Percentiles rank a stretch among this genome's conserved stretches.
Evolutionary conservation across 1,140 invertebrate species (phyloP).

Genomic region (Trinorchestia longiramus): DNA sequence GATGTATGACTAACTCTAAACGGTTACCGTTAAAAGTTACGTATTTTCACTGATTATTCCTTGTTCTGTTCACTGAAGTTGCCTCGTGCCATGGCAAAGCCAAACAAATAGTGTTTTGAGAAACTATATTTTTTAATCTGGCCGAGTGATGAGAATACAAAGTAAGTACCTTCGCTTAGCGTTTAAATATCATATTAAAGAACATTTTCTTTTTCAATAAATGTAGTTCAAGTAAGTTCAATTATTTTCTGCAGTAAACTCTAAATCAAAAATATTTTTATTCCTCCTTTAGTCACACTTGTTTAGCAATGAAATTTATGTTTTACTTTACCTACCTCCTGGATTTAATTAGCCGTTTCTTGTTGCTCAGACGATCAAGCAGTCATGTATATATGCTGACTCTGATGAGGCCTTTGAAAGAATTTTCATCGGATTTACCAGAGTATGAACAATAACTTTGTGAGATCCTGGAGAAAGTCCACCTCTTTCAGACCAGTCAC

Average conservation of each 20-base stretch:
- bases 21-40: not conserved
- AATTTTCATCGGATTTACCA: too few species aligned
- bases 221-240: not conserved
- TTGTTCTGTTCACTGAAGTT: not conserved
- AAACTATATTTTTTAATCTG: not conserved
- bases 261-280: not conserved
- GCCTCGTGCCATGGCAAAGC: not conserved
- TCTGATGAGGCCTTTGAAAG: too few species aligned
- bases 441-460: too few species aligned
- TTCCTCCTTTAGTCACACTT: not conserved
- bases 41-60: not conserved
- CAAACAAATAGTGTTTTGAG: not conserved
- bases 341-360: not conserved
- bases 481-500: too few species aligned
- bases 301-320: not conserved
- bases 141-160: not conserved
- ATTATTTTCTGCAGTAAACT: not conserved
- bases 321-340: not conserved
- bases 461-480: too few species aligned
- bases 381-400: not conserved
- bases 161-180: not conserved
- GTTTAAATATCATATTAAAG: not conserved
- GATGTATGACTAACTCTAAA: not conserved
- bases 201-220: not conserved
- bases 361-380: not conserved